phyloP scores from a whole-genome alignment of 2,888 invertebrate species.

The Encarsia formosa region DNA sequence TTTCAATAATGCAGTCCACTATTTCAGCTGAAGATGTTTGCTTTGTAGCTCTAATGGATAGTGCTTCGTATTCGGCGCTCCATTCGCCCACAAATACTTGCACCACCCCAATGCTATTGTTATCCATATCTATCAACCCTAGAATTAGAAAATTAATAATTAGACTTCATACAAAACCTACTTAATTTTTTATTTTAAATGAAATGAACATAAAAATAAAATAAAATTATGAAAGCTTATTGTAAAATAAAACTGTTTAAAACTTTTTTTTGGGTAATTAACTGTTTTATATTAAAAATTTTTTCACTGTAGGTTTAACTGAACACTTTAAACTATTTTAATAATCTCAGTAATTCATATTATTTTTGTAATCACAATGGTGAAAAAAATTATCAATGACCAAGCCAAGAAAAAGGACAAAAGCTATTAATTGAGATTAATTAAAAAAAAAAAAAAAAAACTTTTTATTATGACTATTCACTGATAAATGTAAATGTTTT shows the following conservation, averaged over 20 bases:
- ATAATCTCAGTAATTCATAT: too few species aligned
- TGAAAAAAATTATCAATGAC: too few species aligned
- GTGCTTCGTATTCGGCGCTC: constrained; percentile 82
- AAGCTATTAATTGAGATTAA: constrained; percentile 5
- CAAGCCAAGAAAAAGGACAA: too few species aligned
- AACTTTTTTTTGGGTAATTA: background rate
- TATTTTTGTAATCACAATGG: too few species aligned
- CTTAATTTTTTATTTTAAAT: background rate
- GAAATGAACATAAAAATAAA: background rate
- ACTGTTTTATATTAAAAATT: too few species aligned
- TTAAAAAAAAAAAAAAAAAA: background rate
- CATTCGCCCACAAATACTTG: constrained; percentile 87
- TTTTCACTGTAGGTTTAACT: too few species aligned
- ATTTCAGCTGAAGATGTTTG: constrained; percentile 90
- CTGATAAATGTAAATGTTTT: too few species aligned
- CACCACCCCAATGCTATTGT: constrained; percentile 47
- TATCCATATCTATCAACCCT: constrained; percentile 41
- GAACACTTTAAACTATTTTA: too few species aligned
- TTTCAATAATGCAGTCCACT: constrained; percentile 74
- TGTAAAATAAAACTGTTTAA: background rate
- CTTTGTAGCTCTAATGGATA: constrained; percentile 87
- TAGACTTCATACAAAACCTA: constrained; percentile 3
- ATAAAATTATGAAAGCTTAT: background rate
- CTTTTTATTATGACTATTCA: too few species aligned
- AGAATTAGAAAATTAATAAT: background rate